Percentiles rank a stretch among this genome's conserved stretches.
Evolutionary conservation across 2,888 invertebrate species (phyloP).

Genomic region (Cataglyphis cursor): DNA sequence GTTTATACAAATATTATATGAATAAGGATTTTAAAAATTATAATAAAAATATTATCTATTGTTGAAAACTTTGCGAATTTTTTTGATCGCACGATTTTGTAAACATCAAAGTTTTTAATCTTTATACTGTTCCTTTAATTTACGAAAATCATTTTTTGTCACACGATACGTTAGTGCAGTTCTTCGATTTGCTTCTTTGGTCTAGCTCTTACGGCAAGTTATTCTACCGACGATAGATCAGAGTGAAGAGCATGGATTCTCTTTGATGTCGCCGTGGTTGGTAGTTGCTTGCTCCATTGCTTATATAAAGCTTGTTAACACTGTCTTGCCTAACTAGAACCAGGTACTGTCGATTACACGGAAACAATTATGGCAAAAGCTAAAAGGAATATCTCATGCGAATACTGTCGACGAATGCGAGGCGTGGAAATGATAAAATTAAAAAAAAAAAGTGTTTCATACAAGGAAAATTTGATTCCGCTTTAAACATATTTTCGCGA

Average conservation of each 20-base stretch:
- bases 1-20: background rate
- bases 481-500: background rate
- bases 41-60: conserved; percentile 6
- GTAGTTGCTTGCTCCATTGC: conserved; percentile 62
- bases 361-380: conserved; percentile 22
- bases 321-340: conserved; percentile 55
- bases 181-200: conserved; percentile 33
- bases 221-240: conserved; percentile 49
- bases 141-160: conserved; percentile 5
- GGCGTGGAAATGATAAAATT: background rate
- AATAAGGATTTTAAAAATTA: background rate
- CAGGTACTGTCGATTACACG: conserved; percentile 39
- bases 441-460: background rate
- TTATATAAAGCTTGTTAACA: conserved; percentile 77
- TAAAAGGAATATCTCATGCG: conserved; percentile 40
- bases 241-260: conserved; percentile 63
- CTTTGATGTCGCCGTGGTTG: conserved; percentile 71
- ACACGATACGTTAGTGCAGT: background rate
- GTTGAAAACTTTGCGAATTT: background rate
- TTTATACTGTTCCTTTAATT: background rate
- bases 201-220: conserved; percentile 26
- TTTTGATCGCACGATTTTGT: background rate
- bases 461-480: background rate
- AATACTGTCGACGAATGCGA: background rate
- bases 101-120: background rate